Evolutionary conservation across 2,797 vertebrate genomes (phyloP).

Genomic region (Lacerta viridis): DNA sequence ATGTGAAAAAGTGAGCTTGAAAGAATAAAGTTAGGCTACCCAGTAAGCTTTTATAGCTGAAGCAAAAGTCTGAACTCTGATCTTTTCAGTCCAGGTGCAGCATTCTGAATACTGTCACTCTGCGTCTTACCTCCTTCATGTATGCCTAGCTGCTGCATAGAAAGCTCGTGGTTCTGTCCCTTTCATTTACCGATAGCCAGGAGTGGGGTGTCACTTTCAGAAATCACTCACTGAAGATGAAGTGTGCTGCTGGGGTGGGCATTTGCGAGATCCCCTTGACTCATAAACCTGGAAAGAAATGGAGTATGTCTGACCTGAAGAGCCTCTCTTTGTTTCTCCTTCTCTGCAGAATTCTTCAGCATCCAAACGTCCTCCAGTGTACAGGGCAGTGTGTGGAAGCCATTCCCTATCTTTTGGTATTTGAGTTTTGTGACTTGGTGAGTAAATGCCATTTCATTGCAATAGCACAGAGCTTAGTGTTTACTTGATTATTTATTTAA

Average conservation of each 20-base stretch:
- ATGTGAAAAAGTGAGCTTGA: no score
- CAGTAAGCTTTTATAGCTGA: not conserved
- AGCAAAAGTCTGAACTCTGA: not conserved
- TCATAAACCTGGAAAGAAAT: not conserved
- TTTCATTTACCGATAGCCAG: not conserved
- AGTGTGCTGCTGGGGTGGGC: not conserved
- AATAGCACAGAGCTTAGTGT: not conserved
- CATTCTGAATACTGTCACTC: not conserved
- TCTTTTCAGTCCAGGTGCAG: not conserved
- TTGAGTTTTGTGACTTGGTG: constrained; percentile 98
- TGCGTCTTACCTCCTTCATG: not conserved
- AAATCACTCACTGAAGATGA: not conserved
- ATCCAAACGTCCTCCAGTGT: constrained; percentile 96
- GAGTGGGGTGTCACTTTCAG: not conserved
- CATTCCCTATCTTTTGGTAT: constrained; percentile 95
- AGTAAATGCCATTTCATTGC: constrained; percentile 72
- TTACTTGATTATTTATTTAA: constrained; percentile 20
- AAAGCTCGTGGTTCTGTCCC: not conserved
- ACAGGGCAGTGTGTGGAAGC: constrained; percentile 95
- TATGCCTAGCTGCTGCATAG: not conserved
- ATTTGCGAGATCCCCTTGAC: not conserved
- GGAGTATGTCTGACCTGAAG: constrained; percentile 31
- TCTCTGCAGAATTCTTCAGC: constrained; percentile 83
- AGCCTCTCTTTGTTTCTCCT: constrained; percentile 29
- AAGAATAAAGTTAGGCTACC: not conserved